These are phyloP conservation scores for Sitodiplosis mosellana DNA, from an alignment of 1,140 invertebrate genomes.

Conservation along the genomic window DNA sequence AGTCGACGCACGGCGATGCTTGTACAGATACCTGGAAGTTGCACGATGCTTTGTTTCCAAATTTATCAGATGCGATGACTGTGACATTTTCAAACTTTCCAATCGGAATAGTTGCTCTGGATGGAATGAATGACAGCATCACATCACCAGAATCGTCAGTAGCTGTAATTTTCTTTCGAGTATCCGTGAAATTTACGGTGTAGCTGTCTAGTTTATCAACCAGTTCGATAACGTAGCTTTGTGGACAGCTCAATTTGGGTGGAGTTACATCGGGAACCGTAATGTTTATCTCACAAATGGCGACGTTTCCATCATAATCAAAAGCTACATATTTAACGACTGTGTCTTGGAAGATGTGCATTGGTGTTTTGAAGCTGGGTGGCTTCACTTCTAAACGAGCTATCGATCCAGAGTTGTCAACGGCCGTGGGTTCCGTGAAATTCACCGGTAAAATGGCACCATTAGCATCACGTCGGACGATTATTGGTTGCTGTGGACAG, in stretches of 20 bases:
- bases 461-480: slow-evolving; percentile 71
- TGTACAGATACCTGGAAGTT: slow-evolving; percentile 87
- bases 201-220: slow-evolving; percentile 80
- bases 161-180: slow-evolving; percentile 63
- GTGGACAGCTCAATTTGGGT: slow-evolving; percentile 81
- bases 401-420: slow-evolving; percentile 87
- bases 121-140: slow-evolving; percentile 61
- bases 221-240: slow-evolving; percentile 87
- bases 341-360: slow-evolving; percentile 75
- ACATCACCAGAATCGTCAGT: slow-evolving; percentile 82
- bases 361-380: slow-evolving; percentile 73
- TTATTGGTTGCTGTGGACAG: slow-evolving; percentile 79
- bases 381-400: slow-evolving; percentile 82
- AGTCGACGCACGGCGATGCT: slow-evolving; percentile 84
- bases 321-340: slow-evolving; percentile 90
- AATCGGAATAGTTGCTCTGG: slow-evolving; percentile 70
- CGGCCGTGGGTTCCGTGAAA: slow-evolving; percentile 79
- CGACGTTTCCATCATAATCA: slow-evolving; percentile 92
- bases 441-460: slow-evolving; percentile 76
- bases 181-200: slow-evolving; percentile 83
- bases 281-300: slow-evolving; percentile 91
- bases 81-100: slow-evolving; percentile 90
- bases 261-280: slow-evolving; percentile 87
- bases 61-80: slow-evolving; percentile 72
- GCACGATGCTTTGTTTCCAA: slow-evolving; percentile 76